Evolutionary conservation across 2,888 invertebrate genomes (phyloP).

Genomic region (Allygus modestus): DNA sequence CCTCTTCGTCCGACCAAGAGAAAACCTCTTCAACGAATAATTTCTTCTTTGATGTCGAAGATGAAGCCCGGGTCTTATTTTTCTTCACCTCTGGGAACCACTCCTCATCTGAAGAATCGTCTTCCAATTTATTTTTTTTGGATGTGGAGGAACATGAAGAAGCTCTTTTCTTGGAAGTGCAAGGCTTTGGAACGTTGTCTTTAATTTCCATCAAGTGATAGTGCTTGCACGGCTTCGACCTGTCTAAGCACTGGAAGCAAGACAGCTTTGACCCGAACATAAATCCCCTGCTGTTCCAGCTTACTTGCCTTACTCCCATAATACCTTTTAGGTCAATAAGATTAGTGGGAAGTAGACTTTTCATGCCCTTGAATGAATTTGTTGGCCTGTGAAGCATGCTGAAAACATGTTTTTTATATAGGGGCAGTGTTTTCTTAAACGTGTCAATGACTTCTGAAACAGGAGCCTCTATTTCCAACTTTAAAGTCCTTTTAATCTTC

Average conservation of each 20-base stretch:
- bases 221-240: neutral
- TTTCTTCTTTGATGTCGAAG: neutral
- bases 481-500: neutral
- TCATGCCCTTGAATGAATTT: neutral
- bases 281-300: neutral
- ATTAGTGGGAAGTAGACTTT: neutral
- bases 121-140: neutral
- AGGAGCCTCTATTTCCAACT: neutral
- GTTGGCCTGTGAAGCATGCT: neutral
- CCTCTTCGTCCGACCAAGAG: neutral
- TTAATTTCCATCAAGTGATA: neutral
- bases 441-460: constrained; percentile 6
- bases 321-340: neutral
- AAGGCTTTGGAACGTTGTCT: neutral
- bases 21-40: neutral
- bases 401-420: constrained; percentile 14
- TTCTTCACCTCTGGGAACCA: neutral
- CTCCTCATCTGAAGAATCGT: neutral
- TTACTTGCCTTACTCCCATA: constrained; percentile 17
- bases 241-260: neutral
- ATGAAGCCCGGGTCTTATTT: neutral
- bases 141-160: neutral
- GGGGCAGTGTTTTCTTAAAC: neutral
- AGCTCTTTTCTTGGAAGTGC: constrained; percentile 21
- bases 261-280: neutral